Conservation (phyloP, 2,888 invertebrate species). For the Drosophila peninsularis region DNA sequence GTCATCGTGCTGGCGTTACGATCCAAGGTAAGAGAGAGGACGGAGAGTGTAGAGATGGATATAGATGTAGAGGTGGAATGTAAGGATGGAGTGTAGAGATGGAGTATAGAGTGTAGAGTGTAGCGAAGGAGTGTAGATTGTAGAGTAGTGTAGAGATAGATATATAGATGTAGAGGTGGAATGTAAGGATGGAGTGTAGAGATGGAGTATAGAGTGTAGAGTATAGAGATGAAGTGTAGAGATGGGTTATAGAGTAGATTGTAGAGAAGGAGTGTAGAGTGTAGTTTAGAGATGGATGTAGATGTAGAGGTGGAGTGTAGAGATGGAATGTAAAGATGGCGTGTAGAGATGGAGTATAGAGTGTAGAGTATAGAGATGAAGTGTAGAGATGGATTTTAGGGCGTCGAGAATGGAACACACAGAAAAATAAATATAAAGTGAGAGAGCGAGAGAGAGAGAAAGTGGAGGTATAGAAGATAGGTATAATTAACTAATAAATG, state of each 20-base stretch:
- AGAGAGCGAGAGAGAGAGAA: no score
- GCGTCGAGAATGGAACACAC: no score
- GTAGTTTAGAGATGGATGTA: not conserved
- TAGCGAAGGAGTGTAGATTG: not conserved
- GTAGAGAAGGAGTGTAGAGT: not conserved
- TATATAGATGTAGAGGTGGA: not conserved
- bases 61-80: not conserved
- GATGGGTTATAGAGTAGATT: not conserved
- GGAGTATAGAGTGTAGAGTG: not conserved
- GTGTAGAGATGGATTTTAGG: not conserved
- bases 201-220: not conserved
- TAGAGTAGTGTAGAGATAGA: not conserved
- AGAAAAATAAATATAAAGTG: no score
- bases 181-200: not conserved
- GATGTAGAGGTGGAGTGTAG: not conserved
- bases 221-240: not conserved
- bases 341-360: not conserved
- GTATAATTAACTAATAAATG: no score
- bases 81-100: no score
- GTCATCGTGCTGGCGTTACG: slow-evolving; percentile 3
- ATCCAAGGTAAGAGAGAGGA: not conserved
- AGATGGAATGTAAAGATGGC: not conserved
- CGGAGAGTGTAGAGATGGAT: not conserved
- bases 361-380: not conserved
- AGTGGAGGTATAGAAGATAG: no score